Conservation (phyloP, 2,113 vertebrate genomes). For the Macquaria australasica region DNA sequence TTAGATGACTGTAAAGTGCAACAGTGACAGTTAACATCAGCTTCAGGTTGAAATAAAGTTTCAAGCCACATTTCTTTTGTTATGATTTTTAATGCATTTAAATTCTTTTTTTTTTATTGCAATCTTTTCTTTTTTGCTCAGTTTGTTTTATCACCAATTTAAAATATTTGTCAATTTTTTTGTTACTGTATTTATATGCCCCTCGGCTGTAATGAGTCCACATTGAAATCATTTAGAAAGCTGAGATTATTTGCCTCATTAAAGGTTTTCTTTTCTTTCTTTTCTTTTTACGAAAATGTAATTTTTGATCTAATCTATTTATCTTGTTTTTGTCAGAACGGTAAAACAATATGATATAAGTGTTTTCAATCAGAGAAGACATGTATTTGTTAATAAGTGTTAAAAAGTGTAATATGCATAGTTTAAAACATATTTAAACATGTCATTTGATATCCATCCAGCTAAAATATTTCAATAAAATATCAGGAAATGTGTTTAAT, state of each 20-base stretch:
- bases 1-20: not conserved
- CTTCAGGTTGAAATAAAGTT: not conserved
- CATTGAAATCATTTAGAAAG: not conserved
- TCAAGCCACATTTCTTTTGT: not conserved
- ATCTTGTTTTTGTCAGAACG: not conserved
- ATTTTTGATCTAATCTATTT: not conserved
- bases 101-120: not conserved
- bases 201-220: not conserved
- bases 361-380: not conserved
- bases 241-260: not conserved
- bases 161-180: not conserved
- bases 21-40: not conserved
- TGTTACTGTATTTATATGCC: not conserved
- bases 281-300: not conserved
- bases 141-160: not conserved
- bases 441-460: not conserved
- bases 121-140: not conserved
- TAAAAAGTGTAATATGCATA: not conserved
- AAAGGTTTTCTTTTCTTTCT: too few species aligned
- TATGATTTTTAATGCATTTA: not conserved
- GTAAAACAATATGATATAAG: not conserved
- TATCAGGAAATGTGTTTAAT: slow-evolving; percentile 23
- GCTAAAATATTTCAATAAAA: not conserved
- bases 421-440: not conserved
- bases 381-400: not conserved